Evolutionary conservation across 2,113 vertebrate genomes (phyloP).

Genomic region (Scomber scombrus): DNA sequence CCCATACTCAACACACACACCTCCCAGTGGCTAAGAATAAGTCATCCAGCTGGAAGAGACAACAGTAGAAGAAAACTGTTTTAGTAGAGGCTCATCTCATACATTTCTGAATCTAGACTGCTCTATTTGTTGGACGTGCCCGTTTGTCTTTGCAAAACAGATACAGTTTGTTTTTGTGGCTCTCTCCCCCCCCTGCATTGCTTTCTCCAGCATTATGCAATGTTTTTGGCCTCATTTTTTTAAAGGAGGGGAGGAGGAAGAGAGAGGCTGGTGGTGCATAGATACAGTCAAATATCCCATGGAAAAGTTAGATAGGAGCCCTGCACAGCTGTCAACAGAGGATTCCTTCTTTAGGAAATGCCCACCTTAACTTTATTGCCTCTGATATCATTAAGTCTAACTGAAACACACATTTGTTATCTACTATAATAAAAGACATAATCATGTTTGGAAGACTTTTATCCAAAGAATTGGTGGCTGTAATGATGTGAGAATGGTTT

Average conservation of each 20-base stretch:
- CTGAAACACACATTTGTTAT: neutral
- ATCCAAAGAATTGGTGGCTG: neutral
- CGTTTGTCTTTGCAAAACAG: conserved; percentile 35
- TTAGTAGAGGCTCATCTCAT: conserved; percentile 10
- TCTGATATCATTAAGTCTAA: neutral
- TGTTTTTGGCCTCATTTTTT: conserved; percentile 26
- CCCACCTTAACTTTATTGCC: neutral
- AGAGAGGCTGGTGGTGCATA: neutral
- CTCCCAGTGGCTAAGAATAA: conserved; percentile 73
- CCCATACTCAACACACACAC: conserved; percentile 45
- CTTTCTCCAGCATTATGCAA: conserved; percentile 51
- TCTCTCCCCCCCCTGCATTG: conserved; percentile 3
- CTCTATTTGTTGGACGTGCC: conserved; percentile 14
- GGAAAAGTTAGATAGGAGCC: conserved; percentile 42
- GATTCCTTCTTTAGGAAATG: conserved; percentile 24
- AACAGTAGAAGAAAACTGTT: conserved; percentile 6
- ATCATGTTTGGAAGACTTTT: neutral
- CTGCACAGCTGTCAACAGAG: conserved; percentile 19
- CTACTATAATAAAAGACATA: neutral
- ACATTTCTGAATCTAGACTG: conserved; percentile 12
- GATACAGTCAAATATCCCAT: conserved; percentile 14
- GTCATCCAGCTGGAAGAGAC: conserved; percentile 45
- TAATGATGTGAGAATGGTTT: neutral
- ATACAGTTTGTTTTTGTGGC: conserved; percentile 48
- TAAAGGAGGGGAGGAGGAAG: neutral